A percentile compares a stretch with the other conserved stretches of the same genome.
These are phyloP conservation scores for Myrmecobius fasciatus DNA, from an alignment of 2,113 vertebrate genomes.

Conservation along the genomic window DNA sequence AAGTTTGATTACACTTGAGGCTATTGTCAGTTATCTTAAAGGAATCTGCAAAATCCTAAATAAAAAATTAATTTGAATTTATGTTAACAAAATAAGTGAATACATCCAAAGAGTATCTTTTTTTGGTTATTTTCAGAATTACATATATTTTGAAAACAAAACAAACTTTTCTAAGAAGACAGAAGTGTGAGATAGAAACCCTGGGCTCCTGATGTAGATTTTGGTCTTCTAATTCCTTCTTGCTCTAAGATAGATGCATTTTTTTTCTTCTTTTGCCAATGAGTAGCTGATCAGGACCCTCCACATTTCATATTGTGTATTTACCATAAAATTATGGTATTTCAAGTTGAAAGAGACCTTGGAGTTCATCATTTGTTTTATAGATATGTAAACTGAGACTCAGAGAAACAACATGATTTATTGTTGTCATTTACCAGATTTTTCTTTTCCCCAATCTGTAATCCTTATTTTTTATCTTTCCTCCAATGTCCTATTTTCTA, in stretches of 20 bases:
- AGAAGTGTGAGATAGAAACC: slow-evolving; percentile 61
- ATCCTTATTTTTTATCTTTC: slow-evolving; percentile 20
- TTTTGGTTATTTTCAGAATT: slow-evolving; percentile 66
- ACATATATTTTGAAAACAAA: slow-evolving; percentile 37
- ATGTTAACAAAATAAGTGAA: slow-evolving; percentile 52
- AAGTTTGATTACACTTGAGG: background rate
- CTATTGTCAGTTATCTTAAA: background rate
- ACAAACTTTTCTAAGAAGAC: slow-evolving; percentile 60
- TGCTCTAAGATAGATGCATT: slow-evolving; percentile 16
- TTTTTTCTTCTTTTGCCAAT: background rate
- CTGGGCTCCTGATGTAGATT: slow-evolving; percentile 32
- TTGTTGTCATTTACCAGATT: background rate
- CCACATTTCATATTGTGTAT: background rate
- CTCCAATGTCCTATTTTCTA: background rate
- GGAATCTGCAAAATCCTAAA: background rate
- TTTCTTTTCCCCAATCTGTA: slow-evolving; percentile 15
- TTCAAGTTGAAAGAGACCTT: background rate
- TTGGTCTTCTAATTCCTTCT: slow-evolving; percentile 40
- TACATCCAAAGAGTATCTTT: slow-evolving; percentile 46
- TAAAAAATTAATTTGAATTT: slow-evolving; percentile 38
- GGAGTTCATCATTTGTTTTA: background rate
- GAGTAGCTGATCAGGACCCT: background rate
- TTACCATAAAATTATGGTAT: background rate
- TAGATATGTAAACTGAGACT: background rate
- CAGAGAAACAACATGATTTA: background rate